Base-by-base conservation (phyloP, 2,888 invertebrate genomes). In the Hyles lineata region DNA sequence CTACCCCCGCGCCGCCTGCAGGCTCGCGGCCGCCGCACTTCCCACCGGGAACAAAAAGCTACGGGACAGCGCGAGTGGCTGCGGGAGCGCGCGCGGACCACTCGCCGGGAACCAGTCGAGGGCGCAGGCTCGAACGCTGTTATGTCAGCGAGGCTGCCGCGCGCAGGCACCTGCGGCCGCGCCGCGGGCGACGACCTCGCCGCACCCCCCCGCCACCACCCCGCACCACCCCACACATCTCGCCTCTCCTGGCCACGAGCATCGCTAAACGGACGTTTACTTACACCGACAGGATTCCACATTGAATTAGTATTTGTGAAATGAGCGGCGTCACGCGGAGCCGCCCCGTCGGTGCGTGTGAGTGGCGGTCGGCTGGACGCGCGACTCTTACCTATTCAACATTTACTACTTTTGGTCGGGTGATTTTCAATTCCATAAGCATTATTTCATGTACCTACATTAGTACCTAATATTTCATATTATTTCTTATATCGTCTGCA, bases 181-280 rank as follows among this genome's bases (percentile, higher is more conserved):
- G 82, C 82, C 74, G 83, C 78, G 85, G 86, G 70, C 86, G 82
- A 77, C 80, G 87, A 87, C 84, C 89, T 79, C 77, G 77, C 79
- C 15, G 74, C 74, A 9, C 73, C 71, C 63, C 62, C 60, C 58
- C 74, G 69, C 79, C 71, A 73, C 74, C 63, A 21, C 35, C 58
- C 1, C 63, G 59, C 61, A 62, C 52, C 23, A 7, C 62, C 62
- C 52, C 52, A 7, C 23, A n/a, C 71, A 35, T 59, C 70, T 58
- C 58, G 70, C 58, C 70, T 55, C 59, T 35, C 62, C 35, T 73
- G 72, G 72, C 72, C 55, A 50, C 69, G 69, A 58, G 62, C 52
- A 62, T 71, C 71, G 62, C 61, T 35, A 32, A 67, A 67, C 67
- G 50, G 67, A 67, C 43, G 43, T 67, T 50, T 67, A 67, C 43